Conservation (phyloP, 2,888 invertebrate genomes). For the Thera britannica region DNA sequence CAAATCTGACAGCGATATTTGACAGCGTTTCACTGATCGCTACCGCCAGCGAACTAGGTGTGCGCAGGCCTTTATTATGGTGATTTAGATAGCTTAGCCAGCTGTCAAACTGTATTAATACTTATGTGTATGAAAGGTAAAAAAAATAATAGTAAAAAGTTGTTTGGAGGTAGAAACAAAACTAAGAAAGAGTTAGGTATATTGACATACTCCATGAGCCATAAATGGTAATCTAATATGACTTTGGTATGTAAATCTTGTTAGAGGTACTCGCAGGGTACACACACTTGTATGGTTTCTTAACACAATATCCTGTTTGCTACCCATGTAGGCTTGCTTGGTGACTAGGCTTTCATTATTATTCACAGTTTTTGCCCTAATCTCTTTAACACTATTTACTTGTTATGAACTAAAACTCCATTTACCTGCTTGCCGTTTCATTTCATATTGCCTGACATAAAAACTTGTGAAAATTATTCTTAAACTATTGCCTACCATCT, state of each 20-base stretch:
- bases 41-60: too few relatives aligned
- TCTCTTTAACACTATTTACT: constrained; percentile 18
- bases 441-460: too few relatives aligned
- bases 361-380: constrained; percentile 27
- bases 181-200: constrained; percentile 58
- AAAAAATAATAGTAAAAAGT: too few relatives aligned
- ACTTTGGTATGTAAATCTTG: constrained; percentile 80
- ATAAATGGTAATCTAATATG: constrained; percentile 76
- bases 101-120: too few relatives aligned
- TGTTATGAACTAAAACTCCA: neutral
- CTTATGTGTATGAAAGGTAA: too few relatives aligned
- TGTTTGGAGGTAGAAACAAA: too few relatives aligned
- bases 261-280: constrained; percentile 55
- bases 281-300: constrained; percentile 72
- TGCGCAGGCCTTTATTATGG: too few relatives aligned
- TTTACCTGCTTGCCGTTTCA: neutral
- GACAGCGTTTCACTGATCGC: too few relatives aligned
- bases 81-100: too few relatives aligned
- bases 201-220: constrained; percentile 55
- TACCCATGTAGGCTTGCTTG: constrained; percentile 61
- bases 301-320: constrained; percentile 73
- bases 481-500: too few relatives aligned
- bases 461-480: too few relatives aligned
- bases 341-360: constrained; percentile 60
- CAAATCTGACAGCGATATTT: too few relatives aligned